These are phyloP conservation scores for Pseudomyrmex pallidus DNA, from an alignment of 1,140 invertebrate species.

Conservation along the genomic window DNA sequence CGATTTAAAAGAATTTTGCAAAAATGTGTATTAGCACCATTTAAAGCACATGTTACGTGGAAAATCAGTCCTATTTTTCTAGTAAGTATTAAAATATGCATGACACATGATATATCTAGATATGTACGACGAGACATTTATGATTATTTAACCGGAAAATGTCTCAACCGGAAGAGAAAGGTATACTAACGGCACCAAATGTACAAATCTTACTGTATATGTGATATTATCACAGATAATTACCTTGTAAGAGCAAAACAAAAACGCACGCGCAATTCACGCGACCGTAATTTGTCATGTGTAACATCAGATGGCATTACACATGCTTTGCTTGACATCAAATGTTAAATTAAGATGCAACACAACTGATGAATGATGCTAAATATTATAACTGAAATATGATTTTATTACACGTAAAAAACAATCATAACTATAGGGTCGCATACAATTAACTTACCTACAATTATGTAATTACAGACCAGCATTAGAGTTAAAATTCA, in stretches of 20 bases:
- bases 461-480: no score
- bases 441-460: no score
- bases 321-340: background rate
- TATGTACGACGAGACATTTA: background rate
- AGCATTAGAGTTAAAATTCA: no score
- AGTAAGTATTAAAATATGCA: constrained; percentile 45
- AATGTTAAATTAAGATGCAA: background rate
- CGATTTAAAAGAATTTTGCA: constrained; percentile 70
- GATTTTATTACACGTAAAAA: no score
- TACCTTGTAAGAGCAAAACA: background rate
- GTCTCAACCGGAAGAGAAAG: background rate
- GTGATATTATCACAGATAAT: no score
- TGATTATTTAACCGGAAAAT: background rate
- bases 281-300: background rate
- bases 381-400: no score
- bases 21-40: constrained; percentile 72
- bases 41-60: constrained; percentile 59
- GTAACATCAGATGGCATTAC: background rate
- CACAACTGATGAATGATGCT: background rate
- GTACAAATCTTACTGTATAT: background rate
- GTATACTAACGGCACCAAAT: background rate
- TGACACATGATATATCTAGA: background rate
- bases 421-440: no score
- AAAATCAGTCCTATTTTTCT: constrained; percentile 39
- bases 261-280: background rate